A percentile compares a stretch with the other conserved stretches of the same genome.
phyloP scores from a whole-genome alignment of 2,797 vertebrate species.

The Sebastes itinus region DNA sequence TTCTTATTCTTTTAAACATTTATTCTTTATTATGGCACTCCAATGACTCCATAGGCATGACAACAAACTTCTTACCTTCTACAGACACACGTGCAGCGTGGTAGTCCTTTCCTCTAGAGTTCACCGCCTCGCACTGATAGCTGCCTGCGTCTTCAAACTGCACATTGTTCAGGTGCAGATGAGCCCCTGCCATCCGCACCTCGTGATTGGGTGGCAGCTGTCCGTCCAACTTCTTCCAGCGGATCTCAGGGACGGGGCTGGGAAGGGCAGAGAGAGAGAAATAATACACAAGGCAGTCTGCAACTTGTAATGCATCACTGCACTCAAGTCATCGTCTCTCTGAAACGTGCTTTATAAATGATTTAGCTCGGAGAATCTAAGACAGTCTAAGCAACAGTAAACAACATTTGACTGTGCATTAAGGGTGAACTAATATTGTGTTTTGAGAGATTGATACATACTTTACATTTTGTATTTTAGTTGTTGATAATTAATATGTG shows the following conservation, averaged over 20 bases:
- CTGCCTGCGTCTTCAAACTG: slow-evolving; percentile 91
- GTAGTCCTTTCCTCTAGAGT: slow-evolving; percentile 92
- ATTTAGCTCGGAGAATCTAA: background rate
- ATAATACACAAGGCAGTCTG: background rate
- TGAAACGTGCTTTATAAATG: slow-evolving; percentile 7
- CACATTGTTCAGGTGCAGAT: slow-evolving; percentile 91
- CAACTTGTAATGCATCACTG: background rate
- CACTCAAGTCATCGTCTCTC: background rate
- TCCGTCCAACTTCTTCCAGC: slow-evolving; percentile 90
- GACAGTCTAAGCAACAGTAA: background rate
- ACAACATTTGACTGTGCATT: background rate
- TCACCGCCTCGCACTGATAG: slow-evolving; percentile 93
- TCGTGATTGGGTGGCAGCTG: slow-evolving; percentile 86
- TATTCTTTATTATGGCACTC: too few species aligned
- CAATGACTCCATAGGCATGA: too few species aligned
- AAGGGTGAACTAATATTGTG: background rate
- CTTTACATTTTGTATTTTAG: background rate
- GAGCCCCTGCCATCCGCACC: slow-evolving; percentile 88
- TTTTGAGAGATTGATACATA: background rate
- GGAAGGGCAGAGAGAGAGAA: background rate
- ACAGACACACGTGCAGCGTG: slow-evolving; percentile 88
- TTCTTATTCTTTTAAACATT: too few species aligned
- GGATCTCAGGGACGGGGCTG: slow-evolving; percentile 95
- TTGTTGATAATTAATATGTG: background rate
- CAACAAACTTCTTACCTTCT: slow-evolving; percentile 83